Evolutionary conservation across 2,113 vertebrate genomes (phyloP).

Genomic region (Morone saxatilis): DNA sequence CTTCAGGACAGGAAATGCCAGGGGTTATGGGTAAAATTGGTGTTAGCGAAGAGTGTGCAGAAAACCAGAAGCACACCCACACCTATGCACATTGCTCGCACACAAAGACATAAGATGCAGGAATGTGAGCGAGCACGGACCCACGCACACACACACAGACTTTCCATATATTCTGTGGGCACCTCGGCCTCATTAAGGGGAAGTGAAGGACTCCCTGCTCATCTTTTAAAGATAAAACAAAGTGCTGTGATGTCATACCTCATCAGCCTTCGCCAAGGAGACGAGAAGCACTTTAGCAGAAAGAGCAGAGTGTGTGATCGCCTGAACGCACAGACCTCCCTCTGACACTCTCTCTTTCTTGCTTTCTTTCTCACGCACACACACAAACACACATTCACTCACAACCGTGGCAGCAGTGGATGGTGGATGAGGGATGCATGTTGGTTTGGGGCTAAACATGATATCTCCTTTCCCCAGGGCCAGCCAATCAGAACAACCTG

Average conservation of each 20-base stretch:
- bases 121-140: constrained; percentile 26
- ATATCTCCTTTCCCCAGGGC: constrained; percentile 83
- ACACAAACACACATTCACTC: constrained; percentile 35
- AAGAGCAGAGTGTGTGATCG: constrained; percentile 78
- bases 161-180: constrained; percentile 71
- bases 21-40: constrained; percentile 81
- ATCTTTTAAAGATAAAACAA: constrained; percentile 88
- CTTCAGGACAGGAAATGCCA: constrained; percentile 82
- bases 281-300: constrained; percentile 83
- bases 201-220: constrained; percentile 79
- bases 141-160: constrained; percentile 39
- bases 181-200: constrained; percentile 81
- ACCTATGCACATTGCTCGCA: constrained; percentile 58
- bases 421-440: constrained; percentile 82
- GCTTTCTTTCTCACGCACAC: constrained; percentile 38
- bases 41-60: constrained; percentile 67
- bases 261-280: constrained; percentile 80
- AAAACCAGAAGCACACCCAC: constrained; percentile 63
- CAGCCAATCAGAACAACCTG: constrained; percentile 84
- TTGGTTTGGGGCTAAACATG: constrained; percentile 87
- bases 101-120: constrained; percentile 44
- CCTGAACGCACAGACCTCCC: constrained; percentile 82
- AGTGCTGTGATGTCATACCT: constrained; percentile 86
- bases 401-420: constrained; percentile 56
- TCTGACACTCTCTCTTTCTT: constrained; percentile 69